These are phyloP conservation scores for Oligia fasciuncula DNA, from an alignment of 2,888 invertebrate genomes.

Conservation along the genomic window DNA sequence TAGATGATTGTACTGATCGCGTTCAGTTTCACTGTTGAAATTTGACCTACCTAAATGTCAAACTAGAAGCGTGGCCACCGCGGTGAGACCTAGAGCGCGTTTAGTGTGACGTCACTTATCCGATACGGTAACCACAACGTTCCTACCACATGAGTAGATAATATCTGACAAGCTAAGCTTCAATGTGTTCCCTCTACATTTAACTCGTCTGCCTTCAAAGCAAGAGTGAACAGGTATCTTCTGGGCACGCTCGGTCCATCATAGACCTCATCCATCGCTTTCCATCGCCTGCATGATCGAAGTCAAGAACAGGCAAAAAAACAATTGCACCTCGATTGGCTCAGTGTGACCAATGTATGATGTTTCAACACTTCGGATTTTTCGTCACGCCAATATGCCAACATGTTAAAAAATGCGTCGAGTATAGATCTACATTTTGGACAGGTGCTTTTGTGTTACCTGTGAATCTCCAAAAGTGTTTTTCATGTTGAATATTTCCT, in stretches of 20 bases:
- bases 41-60: not conserved
- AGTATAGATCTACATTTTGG: not conserved
- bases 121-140: conserved; percentile 13
- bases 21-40: not conserved
- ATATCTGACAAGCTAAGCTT: not conserved
- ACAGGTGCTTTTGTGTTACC: conserved; percentile 1
- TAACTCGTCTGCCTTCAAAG: not conserved
- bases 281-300: not conserved
- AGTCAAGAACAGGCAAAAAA: not conserved
- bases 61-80: not conserved
- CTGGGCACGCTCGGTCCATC: too few relatives aligned
- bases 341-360: not conserved
- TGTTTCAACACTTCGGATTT: not conserved
- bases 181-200: not conserved
- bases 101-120: conserved; percentile 13
- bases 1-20: not conserved
- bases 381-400: not conserved
- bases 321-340: not conserved
- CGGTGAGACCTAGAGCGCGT: not conserved
- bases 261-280: not conserved
- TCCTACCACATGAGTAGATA: conserved; percentile 5
- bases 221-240: not conserved
- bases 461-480: not conserved
- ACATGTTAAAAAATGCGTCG: not conserved
- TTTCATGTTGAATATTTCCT: conserved; percentile 4